Evolutionary conservation across 1,140 invertebrate species (phyloP).

Genomic region (Brevipalpus yothersi): DNA sequence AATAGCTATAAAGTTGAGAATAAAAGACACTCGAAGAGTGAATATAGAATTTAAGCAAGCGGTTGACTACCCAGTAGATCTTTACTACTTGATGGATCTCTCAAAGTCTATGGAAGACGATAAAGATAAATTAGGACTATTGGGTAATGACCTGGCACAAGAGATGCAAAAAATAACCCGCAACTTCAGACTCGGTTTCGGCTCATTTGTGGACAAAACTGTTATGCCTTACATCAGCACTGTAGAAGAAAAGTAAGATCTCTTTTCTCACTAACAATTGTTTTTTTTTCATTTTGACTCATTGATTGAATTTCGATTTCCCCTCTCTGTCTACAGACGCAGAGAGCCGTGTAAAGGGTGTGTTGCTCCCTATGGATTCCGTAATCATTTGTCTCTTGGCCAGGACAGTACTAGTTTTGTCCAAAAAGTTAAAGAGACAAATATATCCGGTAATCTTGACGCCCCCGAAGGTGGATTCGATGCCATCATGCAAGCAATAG

Average conservation of each 20-base stretch:
- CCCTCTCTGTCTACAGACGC: no score
- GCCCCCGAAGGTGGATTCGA: slow-evolving; percentile 94
- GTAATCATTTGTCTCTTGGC: slow-evolving; percentile 66
- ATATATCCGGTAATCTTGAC: slow-evolving; percentile 86
- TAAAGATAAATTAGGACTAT: slow-evolving; percentile 33
- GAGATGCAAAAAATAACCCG: slow-evolving; percentile 57
- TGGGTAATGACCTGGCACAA: slow-evolving; percentile 27
- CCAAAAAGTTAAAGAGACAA: slow-evolving; percentile 17
- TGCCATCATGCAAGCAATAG: slow-evolving; percentile 68
- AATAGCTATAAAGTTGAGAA: slow-evolving; percentile 10
- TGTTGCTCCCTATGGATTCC: slow-evolving; percentile 76
- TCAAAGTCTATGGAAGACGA: slow-evolving; percentile 51
- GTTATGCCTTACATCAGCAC: slow-evolving; percentile 73
- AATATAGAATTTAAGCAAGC: slow-evolving; percentile 29
- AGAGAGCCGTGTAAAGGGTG: slow-evolving; percentile 47
- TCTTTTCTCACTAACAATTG: no score
- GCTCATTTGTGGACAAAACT: slow-evolving; percentile 95
- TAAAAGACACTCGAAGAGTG: slow-evolving; percentile 15
- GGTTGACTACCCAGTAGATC: slow-evolving; percentile 57
- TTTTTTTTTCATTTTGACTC: no score
- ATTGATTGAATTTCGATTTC: no score
- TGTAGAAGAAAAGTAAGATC: slow-evolving; percentile 22
- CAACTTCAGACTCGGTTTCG: slow-evolving; percentile 83
- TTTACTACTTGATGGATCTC: slow-evolving; percentile 67
- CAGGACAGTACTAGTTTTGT: slow-evolving; percentile 38